Evolutionary conservation across 2,888 invertebrate species (phyloP), one percentile per base, ranked within the genome.

Genomic region (Dimorphilus gyrociliatus): DNA sequence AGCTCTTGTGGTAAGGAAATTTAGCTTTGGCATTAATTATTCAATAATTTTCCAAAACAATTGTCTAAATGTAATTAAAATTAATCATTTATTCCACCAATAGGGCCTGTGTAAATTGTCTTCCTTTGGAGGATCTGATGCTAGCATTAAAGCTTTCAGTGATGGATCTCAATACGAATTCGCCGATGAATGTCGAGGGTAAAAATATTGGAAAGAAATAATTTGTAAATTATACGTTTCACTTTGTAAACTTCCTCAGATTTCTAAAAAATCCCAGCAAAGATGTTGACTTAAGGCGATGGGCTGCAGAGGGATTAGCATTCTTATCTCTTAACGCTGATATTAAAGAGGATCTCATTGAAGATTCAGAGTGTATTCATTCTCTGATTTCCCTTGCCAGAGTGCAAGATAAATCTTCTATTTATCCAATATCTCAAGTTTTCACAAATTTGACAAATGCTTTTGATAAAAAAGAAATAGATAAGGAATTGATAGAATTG

Each of bases 301-400:
- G 92, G 90, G 88, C 92, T 1, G 81, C 85, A 5, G 92, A 94
- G 67, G 92, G 92, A 2, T 69, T 97, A 4, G 88, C 92, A 0
- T 97, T 92, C 55, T 68, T 97, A 4, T 88, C 92, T 1, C 69
- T 97, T 33, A 94, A 99, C 67, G 97, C 90, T 7, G 94, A 97
- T 62, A 88, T 97, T 0, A 97, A 97, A 59, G 94, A 97, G 58
- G 86, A 85, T 58, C 63, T 99, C 23, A 76, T 86, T 26, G 79
- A 81, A 54, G 92, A 97, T 55, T 72, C 51, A 53, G 43, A 73
- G 13, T 81, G 88, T 1, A 66, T 97, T 31, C 73, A 74, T 50
- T 76, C 86, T 1, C 71, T 94, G 34, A 78, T 92, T 49, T 81
- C 85, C 51, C 64, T 94, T 31, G 86, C 88, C 1, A 79, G 77